A percentile compares a stretch with the other conserved stretches of the same genome.
phyloP scores from a whole-genome alignment of 92 coral and sea anemone genomes.

The Epizoanthus ramosus region DNA sequence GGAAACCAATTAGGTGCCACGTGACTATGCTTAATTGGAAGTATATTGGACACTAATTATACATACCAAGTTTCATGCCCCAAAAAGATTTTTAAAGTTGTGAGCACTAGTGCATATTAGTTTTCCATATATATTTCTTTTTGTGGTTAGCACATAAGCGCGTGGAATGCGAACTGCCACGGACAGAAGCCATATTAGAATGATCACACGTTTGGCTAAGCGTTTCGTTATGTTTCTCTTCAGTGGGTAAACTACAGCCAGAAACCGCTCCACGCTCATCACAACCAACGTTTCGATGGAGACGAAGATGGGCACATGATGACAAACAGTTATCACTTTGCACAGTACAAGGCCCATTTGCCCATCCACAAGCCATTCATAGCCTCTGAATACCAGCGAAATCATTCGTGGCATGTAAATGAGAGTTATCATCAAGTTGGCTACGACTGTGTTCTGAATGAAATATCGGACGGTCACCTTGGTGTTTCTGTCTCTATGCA shows the following conservation, averaged over 20 bases:
- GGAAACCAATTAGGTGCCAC: too few species aligned
- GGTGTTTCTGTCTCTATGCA: conserved; percentile 2
- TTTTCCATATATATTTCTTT: not conserved
- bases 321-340: not conserved
- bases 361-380: conserved; percentile 14
- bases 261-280: conserved; percentile 9
- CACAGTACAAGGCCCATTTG: not conserved
- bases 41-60: too few species aligned
- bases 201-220: conserved; percentile 13
- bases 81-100: not conserved
- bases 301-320: conserved; percentile 4
- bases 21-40: too few species aligned
- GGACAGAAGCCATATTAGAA: not conserved
- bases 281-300: conserved; percentile 20
- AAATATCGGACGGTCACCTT: not conserved
- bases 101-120: conserved; percentile 5
- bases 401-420: conserved; percentile 23
- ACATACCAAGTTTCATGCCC: too few species aligned
- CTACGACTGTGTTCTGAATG: conserved; percentile 5
- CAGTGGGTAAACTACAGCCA: conserved; percentile 13
- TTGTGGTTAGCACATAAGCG: not conserved
- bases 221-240: conserved; percentile 1
- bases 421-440: not conserved
- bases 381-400: conserved; percentile 2
- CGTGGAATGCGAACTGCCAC: not conserved